phyloP scores from a whole-genome alignment of 2,888 invertebrate species.

The Platycheirus albimanus region DNA sequence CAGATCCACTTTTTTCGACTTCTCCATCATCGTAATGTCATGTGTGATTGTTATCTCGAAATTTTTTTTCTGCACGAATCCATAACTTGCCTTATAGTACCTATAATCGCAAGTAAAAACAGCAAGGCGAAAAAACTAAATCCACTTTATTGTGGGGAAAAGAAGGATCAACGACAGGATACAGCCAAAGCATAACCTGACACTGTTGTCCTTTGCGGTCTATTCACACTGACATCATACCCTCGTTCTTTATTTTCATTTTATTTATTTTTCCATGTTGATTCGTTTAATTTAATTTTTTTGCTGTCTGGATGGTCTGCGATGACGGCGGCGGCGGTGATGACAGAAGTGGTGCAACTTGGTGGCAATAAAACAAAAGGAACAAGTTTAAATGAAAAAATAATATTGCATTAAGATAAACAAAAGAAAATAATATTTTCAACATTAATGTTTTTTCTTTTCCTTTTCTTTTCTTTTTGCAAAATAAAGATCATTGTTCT shows the following conservation, averaged over 20 bases:
- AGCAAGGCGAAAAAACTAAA: slow-evolving; percentile 9
- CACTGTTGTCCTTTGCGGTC: slow-evolving; percentile 51
- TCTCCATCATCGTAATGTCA: no score
- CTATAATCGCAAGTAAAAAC: no score
- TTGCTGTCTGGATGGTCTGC: slow-evolving; percentile 12
- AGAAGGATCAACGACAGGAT: slow-evolving; percentile 9
- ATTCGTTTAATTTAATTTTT: slow-evolving; percentile 29
- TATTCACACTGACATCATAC: slow-evolving; percentile 38
- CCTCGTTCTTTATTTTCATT: slow-evolving; percentile 4
- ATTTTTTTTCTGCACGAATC: no score
- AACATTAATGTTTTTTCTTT: slow-evolving; percentile 16
- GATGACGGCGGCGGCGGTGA: not conserved
- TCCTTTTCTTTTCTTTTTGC: no score
- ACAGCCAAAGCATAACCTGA: slow-evolving; percentile 36
- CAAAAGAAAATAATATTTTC: slow-evolving; percentile 43
- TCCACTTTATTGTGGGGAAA: not conserved
- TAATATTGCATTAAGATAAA: slow-evolving; percentile 50
- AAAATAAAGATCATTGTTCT: not conserved
- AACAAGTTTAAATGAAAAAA: slow-evolving; percentile 27
- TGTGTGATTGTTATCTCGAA: no score
- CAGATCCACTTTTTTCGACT: no score
- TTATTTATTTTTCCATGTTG: slow-evolving; percentile 19
- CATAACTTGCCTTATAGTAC: no score
- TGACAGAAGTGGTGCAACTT: slow-evolving; percentile 1
- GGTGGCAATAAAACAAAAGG: slow-evolving; percentile 3